Base-by-base conservation (phyloP, 1,140 invertebrate species). In the Gryllus bimaculatus region DNA sequence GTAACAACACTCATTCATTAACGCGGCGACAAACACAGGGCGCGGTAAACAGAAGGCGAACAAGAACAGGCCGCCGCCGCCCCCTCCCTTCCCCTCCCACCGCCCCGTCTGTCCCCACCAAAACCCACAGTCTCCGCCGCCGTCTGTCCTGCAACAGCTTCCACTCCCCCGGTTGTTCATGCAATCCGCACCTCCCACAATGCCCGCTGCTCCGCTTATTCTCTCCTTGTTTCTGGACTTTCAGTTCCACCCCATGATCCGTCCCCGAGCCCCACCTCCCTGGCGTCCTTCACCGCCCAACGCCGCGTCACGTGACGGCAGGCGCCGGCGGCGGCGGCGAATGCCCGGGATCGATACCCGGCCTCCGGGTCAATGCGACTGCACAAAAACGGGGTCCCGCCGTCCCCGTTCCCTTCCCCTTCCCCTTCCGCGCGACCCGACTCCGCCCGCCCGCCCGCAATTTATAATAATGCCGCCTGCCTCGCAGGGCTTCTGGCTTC, bases 331-430 rank as follows among this genome's bases (percentile, higher is more conserved):
- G 18, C 54, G 54, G 18, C 10, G 54, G 18, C 10, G 54, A 66
- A 66, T 10, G 54, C 54, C 54, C 54, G 54, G 54, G 54, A 66
- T 66, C 54, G 54, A 66, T 66, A 66, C 54, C 54, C 54, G 54
- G 54, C 54, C 54, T 66, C 54, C 54, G 54, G 54, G 54, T 66
- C 54, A 66, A 66, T 66, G 54, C 54, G 54, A 66, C 54, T 66
- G 54, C 54, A 66, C 54, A 66, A 66, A 66, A 66, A 66, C 54
- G 54, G 10, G 10, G 54, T 7, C 54, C 54, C 54, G 18, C 54
- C 18, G 18, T 7, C 54, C 54, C 54, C 49, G 8, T 54, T 54
- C n/a, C n/a, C n/a, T n/a, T n/a, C 1, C 26, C 26, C 26, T 5
- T 5, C 1, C 26, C 26, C 26, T 39, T 5, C 5, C 26, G 26